Evolutionary conservation across 1,140 invertebrate species (phyloP), one percentile per base, ranked within the genome.

Genomic region (Antheraea pernyi): DNA sequence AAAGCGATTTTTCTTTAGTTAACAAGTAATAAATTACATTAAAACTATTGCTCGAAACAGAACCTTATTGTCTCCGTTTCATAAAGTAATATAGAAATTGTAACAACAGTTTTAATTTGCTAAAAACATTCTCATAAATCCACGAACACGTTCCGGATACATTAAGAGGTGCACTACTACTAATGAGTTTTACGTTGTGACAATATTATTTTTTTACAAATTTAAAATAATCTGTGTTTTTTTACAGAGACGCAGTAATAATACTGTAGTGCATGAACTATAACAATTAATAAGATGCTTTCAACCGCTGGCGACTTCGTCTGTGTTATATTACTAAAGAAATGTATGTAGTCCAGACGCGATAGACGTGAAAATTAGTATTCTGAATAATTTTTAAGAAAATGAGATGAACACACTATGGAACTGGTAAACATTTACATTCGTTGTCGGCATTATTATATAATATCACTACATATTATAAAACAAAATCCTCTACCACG

Each of bases 141-240:
- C 46, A 53, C 46, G 46, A 53, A 53, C 46, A 53, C 46, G 46
- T 53, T 6, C 46, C 46, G 46, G 46, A 53, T 53, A 53, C 46
- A 61, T 61, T 10, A 61, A 61, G 16, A 61, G 19, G 60, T 61
- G 60, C 60, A 30, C 19, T 30, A 61, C 30, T 30, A 22, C 30
- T 61, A 61, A 61, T 61, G 60, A 61, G 60, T 61, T 61, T 61
- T 61, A 16, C 60, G 16, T 53, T 16, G 16, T n/a, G 46, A 53
- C 46, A 53, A 53, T 16, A 53, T 10, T 11, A 53, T 53, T 53
- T 53, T 42, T 53, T 16, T 42, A 42, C 39, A 53, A n/a, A 2
- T 53, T 53, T 53, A 6, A 16, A 53, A 53, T 53, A 53, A 16
- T 7, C 39, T 1, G 39, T 16, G 11, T 53, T 53, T 53, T 53